These are phyloP conservation scores for Platypus cylindrus DNA, from an alignment of 2,888 invertebrate species.

Conservation along the genomic window DNA sequence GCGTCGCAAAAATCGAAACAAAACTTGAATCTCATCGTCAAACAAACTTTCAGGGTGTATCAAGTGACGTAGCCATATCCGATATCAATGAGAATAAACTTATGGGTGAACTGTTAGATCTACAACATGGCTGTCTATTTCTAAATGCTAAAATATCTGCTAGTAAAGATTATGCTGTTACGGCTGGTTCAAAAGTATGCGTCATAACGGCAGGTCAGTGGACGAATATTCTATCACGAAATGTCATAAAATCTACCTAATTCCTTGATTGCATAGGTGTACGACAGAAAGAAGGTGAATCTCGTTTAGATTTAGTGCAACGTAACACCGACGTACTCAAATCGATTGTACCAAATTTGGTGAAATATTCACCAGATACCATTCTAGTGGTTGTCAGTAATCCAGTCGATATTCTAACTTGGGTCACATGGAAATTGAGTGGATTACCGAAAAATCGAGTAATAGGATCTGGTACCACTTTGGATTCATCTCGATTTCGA, in stretches of 20 bases:
- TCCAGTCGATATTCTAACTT: constrained; percentile 80
- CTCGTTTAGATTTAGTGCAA: constrained; percentile 79
- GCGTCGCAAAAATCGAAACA: not conserved
- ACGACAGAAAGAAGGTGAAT: constrained; percentile 79
- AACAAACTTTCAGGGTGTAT: constrained; percentile 45
- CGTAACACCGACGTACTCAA: constrained; percentile 83
- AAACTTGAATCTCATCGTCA: no score
- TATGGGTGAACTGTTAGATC: constrained; percentile 80
- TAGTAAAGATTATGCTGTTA: constrained; percentile 59
- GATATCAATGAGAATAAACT: constrained; percentile 74
- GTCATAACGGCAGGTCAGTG: constrained; percentile 68
- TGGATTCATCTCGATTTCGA: constrained; percentile 84
- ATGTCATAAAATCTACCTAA: not conserved
- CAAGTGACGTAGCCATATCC: constrained; percentile 68
- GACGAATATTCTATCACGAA: no score
- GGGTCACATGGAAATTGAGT: constrained; percentile 73
- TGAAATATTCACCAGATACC: constrained; percentile 75
- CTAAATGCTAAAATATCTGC: constrained; percentile 68
- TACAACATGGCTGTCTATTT: constrained; percentile 81
- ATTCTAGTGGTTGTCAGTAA: constrained; percentile 80
- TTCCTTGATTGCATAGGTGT: constrained; percentile 47
- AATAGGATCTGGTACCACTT: constrained; percentile 85
- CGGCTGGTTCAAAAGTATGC: constrained; percentile 71
- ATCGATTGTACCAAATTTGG: constrained; percentile 67
- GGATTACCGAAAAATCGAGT: constrained; percentile 76